Percentiles rank a stretch among this genome's conserved stretches.
Conservation (phyloP, 2,113 vertebrate genomes). For the Semnornis frantzii region DNA sequence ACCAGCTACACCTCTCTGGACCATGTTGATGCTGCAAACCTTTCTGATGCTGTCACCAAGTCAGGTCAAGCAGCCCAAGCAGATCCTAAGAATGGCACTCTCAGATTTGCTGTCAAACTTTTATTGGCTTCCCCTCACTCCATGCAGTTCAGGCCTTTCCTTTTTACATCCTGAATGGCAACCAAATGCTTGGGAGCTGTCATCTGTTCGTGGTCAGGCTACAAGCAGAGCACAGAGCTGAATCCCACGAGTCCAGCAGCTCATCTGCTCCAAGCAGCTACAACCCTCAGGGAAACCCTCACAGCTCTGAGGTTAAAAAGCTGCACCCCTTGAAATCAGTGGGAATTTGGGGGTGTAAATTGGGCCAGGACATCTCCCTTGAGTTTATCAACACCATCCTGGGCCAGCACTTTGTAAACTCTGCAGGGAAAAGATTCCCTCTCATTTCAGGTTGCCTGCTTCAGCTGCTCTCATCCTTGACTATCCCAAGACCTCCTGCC, state of each 20-base stretch:
- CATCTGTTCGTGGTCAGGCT: conserved; percentile 11
- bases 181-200: conserved; percentile 33
- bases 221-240: background rate
- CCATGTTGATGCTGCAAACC: background rate
- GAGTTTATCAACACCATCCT: background rate
- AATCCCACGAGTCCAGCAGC: conserved; percentile 13
- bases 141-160: background rate
- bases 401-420: background rate
- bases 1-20: background rate
- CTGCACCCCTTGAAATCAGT: background rate
- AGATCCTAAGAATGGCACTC: background rate
- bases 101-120: background rate
- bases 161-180: conserved; percentile 34
- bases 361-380: background rate
- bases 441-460: background rate
- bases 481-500: background rate
- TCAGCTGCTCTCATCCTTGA: background rate
- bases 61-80: background rate
- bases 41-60: background rate
- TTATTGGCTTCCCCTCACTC: background rate
- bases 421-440: background rate
- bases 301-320: background rate
- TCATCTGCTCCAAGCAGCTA: background rate
- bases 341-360: background rate
- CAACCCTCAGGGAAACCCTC: background rate